Percentiles rank a stretch among this genome's conserved stretches.
phyloP scores from a whole-genome alignment of 2,797 vertebrate genomes.

The Bovichtus variegatus region DNA sequence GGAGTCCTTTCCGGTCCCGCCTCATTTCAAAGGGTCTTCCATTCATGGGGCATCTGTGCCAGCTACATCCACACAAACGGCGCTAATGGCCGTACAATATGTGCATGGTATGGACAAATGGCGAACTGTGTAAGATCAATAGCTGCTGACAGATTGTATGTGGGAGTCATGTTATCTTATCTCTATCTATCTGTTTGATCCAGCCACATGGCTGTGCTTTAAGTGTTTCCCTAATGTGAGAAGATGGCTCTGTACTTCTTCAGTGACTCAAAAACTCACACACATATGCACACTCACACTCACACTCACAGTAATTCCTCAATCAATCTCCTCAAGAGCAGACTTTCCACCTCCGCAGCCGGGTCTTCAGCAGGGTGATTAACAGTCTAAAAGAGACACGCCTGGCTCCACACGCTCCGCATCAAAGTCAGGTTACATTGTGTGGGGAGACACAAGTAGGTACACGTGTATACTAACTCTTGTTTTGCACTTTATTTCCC shows the following conservation, averaged over 20 bases:
- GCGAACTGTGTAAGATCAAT: conserved; percentile 43
- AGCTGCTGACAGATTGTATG: conserved; percentile 27
- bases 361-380: conserved; percentile 35
- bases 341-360: conserved; percentile 44
- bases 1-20: conserved; percentile 57
- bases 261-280: conserved; percentile 15
- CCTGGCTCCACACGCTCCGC: conserved; percentile 9
- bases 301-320: conserved; percentile 50
- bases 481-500: conserved; percentile 8
- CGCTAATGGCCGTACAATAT: conserved; percentile 45
- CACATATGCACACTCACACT: conserved; percentile 37
- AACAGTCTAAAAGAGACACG: conserved; percentile 28
- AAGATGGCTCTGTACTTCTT: too few relatives aligned
- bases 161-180: conserved; percentile 19
- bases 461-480: background rate
- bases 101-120: conserved; percentile 24
- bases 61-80: conserved; percentile 59
- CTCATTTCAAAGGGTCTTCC: conserved; percentile 70
- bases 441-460: conserved; percentile 6
- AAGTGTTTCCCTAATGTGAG: conserved; percentile 15
- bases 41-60: conserved; percentile 82
- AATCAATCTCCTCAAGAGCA: conserved; percentile 51
- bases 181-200: too few relatives aligned
- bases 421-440: conserved; percentile 21
- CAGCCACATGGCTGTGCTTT: background rate